Evolutionary conservation across 2,113 vertebrate species (phyloP), one percentile per base, ranked within the genome.

Genomic region (Nycticebus coucang): DNA sequence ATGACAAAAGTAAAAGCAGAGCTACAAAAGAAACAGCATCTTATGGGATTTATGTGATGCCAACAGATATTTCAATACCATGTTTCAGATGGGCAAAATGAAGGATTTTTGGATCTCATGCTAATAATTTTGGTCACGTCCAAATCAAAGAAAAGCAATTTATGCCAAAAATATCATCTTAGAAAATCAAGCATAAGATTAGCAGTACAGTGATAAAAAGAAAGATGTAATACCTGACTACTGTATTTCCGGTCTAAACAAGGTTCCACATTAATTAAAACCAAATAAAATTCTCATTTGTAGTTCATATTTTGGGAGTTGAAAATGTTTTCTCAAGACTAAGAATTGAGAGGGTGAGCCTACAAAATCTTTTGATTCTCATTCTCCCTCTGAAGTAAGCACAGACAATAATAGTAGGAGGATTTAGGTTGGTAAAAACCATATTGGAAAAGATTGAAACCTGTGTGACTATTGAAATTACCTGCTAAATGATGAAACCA

Each of bases 1-100:
- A 69, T 79, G 62, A 79, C 21, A 87, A 87, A 94, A 90, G 37
- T 93, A 33, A 90, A 95, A 87, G 18, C 6, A 96, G 57, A 94
- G 55, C 13, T 84, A 35, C 19, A 35, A 35, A 79, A 74, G 50
- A 69, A 80, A 62, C 10, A 84, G 21, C 8, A 50, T 45, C 26
- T 64, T 78, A 57, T 37, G 79, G n/a, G n/a, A 88, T 81, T 89
- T 82, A 57, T 35, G 69, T 59, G n/a, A 71, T 72, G 30, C 22
- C 17, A 93, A 78, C 12, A 82, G 24, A 72, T 55, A 22, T 30
- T 84, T 41, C 17, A 92, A 59, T n/a, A 57, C 83, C 17, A 53
- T 12, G 84, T 87, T 93, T 95, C 41, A 24, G 19, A 53, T 84
- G 21, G 7, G 22, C 14, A 92, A 93, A 90, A 83, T 15, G 28